Base-by-base conservation (phyloP, 2,113 vertebrate genomes). In the Catharus bicknelli region DNA sequence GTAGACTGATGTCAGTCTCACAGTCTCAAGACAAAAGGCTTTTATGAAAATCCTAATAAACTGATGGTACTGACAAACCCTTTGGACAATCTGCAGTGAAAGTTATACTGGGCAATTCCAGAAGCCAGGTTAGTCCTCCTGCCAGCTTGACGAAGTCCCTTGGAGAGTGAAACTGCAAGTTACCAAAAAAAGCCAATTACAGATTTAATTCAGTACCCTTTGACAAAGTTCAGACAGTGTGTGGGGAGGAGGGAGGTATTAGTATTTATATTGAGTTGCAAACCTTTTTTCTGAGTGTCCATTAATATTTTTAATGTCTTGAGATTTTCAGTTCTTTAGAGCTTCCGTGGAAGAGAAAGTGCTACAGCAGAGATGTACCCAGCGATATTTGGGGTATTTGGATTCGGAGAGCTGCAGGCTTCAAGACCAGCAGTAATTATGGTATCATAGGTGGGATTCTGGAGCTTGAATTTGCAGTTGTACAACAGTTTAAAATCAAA, bases 321-420 rank as follows among this genome's bases (percentile, higher is more conserved):
- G n/a, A 79, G 30, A 42, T 76, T 87, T 92, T 53, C 40, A 57
- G 13, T 10, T 53, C 32, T 78, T 74, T 36, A 47, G 17, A 69
- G 4, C 32, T 51, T 42, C 77, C 48, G 29, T 22, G 10, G 26
- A 63, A 74, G 30, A 74, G 11, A 43, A 90, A 34, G 3, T n/a
- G 17, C 30, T 54, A 29, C 54, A 63, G 38, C 17, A 64, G 8
- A 8, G 6, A n/a, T 0, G 0, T 45, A 9, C 12, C 0, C 0
- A 73, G 19, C 16, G 18, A 7, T n/a, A 32, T 62, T 29, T 58
- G 62, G 8, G 19, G 13, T 26, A 22, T 32, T 66, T 27, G 21
- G 26, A 77, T n/a, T 23, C 3, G 0, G 9, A 81, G 8, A 90
- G 18, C 7, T 30, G 7, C 20, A 72, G 36, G 19, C 40, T 77